A percentile compares a stretch with the other conserved stretches of the same genome.
phyloP scores from a whole-genome alignment of 2,888 invertebrate species.

The Sphecodes monilicornis region DNA sequence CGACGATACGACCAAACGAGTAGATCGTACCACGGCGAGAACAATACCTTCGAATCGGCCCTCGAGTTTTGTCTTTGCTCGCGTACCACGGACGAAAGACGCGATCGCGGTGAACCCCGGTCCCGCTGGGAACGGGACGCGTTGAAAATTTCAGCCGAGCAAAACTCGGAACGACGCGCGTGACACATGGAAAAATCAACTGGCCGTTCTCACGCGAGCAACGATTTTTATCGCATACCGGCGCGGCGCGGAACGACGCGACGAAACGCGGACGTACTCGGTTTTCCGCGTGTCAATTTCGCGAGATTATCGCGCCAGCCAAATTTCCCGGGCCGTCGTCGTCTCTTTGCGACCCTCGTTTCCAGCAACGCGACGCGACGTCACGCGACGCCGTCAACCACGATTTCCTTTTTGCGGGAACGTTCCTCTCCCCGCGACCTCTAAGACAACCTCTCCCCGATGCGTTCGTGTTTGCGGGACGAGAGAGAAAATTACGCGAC shows the following conservation, averaged over 20 bases:
- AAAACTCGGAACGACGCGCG: slow-evolving; percentile 16
- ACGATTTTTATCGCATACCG: slow-evolving; percentile 37
- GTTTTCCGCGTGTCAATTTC: slow-evolving; percentile 41
- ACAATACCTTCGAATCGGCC: neutral
- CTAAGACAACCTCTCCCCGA: neutral
- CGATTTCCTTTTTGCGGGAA: neutral
- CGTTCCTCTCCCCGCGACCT: neutral
- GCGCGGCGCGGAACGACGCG: neutral
- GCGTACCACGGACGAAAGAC: neutral
- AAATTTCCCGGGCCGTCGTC: neutral
- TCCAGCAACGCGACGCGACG: neutral
- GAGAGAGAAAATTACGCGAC: neutral
- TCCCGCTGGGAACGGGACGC: slow-evolving; percentile 7
- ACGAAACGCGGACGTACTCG: neutral
- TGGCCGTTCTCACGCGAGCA: slow-evolving; percentile 37
- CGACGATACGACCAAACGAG: neutral
- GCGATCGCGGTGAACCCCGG: neutral
- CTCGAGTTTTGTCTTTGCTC: neutral
- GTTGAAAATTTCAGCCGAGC: slow-evolving; percentile 15
- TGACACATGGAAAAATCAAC: slow-evolving; percentile 27
- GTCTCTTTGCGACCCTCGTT: slow-evolving; percentile 2
- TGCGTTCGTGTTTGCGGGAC: neutral
- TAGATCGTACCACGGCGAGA: neutral
- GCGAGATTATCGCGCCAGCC: slow-evolving; percentile 20
- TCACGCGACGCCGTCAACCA: neutral